Conservation (phyloP, 2,113 vertebrate species). For the Sceloporus undulatus region DNA sequence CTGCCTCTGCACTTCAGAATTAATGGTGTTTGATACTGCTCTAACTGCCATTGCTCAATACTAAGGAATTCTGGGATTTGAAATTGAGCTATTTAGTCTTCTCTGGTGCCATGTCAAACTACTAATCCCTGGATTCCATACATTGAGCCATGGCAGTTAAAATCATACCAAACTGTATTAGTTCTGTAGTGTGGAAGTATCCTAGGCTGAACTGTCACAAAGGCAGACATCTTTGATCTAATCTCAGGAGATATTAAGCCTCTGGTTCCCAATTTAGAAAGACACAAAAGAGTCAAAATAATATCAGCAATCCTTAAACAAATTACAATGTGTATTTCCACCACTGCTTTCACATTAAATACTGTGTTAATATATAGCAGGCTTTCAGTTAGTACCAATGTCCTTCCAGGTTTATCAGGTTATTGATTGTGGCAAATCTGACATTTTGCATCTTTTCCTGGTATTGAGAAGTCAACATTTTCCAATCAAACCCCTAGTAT, state of each 20-base stretch:
- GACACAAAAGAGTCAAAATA: neutral
- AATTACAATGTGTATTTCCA: neutral
- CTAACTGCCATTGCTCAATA: too few relatives aligned
- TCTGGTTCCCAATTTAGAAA: neutral
- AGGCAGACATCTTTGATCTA: neutral
- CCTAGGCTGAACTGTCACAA: neutral
- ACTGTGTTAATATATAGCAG: neutral
- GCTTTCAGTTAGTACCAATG: neutral
- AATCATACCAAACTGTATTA: too few relatives aligned
- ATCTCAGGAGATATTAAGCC: neutral
- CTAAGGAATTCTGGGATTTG: too few relatives aligned
- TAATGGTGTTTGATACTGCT: too few relatives aligned
- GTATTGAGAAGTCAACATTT: neutral
- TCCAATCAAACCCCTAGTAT: conserved; percentile 8
- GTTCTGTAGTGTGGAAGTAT: too few relatives aligned
- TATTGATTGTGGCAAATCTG: conserved; percentile 4
- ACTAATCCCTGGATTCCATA: too few relatives aligned
- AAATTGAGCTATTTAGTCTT: too few relatives aligned
- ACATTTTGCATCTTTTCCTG: neutral
- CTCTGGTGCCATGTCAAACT: too few relatives aligned
- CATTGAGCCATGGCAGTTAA: too few relatives aligned
- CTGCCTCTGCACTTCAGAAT: too few relatives aligned
- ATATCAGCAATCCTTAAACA: neutral
- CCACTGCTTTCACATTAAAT: neutral
- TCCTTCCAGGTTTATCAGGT: neutral